A percentile compares a stretch with the other conserved stretches of the same genome.
phyloP scores from a whole-genome alignment of 2,113 vertebrate species.

The Corythaixoides concolor region DNA sequence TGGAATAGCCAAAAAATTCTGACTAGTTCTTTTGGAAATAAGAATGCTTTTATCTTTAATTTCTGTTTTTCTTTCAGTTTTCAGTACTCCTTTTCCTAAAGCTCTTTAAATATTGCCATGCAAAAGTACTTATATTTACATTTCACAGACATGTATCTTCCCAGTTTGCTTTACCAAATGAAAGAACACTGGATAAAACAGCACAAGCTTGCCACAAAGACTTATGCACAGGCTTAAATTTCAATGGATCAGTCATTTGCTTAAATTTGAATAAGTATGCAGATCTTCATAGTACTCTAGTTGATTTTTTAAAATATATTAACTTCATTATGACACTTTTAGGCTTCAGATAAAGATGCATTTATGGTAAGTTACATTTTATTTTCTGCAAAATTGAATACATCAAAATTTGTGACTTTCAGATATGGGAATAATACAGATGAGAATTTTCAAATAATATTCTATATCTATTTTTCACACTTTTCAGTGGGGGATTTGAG shows the following conservation, averaged over 20 bases:
- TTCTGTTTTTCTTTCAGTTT: not conserved
- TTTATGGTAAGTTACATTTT: not conserved
- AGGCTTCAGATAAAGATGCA: not conserved
- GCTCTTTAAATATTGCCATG: not conserved
- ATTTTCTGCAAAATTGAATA: not conserved
- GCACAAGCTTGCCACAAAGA: not conserved
- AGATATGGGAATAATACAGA: not conserved
- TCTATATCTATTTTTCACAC: not conserved
- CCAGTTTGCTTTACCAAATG: not conserved
- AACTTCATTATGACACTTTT: conserved; percentile 2
- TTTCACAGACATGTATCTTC: not conserved
- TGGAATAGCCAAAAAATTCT: not conserved
- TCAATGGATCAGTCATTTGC: not conserved
- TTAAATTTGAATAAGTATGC: conserved; percentile 22
- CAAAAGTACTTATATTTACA: conserved; percentile 22
- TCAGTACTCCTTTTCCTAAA: not conserved
- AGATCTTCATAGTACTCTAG: not conserved
- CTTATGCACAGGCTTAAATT: conserved; percentile 10
- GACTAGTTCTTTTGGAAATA: not conserved
- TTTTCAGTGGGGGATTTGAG: not conserved
- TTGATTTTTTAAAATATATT: not conserved
- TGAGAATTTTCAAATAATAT: not conserved
- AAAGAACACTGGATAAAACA: conserved; percentile 23
- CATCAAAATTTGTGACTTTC: not conserved
- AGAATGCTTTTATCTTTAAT: not conserved